phyloP scores from a whole-genome alignment of 2,888 invertebrate species.

The Yponomeuta plumbellus region DNA sequence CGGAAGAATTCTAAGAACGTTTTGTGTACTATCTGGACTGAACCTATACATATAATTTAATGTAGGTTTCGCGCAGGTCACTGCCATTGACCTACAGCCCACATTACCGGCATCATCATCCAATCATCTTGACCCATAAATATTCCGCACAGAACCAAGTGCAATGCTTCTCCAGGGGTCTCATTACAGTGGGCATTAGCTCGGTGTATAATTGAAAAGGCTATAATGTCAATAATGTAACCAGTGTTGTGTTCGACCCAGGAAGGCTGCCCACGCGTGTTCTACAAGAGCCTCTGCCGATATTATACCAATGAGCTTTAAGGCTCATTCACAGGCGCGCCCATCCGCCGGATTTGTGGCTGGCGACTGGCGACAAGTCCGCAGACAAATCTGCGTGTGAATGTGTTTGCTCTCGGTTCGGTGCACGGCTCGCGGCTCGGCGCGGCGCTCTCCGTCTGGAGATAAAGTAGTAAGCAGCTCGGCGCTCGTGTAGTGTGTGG shows the following conservation, averaged over 20 bases:
- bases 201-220: conserved; percentile 19
- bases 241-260: conserved; percentile 15
- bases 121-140: background rate
- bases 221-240: conserved; percentile 17
- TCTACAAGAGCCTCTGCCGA: conserved; percentile 13
- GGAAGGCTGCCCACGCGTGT: conserved; percentile 18
- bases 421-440: no score
- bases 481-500: no score
- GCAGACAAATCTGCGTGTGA: no score
- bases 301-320: background rate
- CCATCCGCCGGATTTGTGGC: no score
- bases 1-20: background rate
- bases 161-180: background rate
- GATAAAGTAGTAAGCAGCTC: no score
- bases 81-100: background rate
- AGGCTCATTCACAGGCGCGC: no score
- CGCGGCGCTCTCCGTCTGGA: no score
- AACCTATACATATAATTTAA: background rate
- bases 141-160: background rate
- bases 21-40: background rate
- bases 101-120: background rate
- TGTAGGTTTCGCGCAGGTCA: background rate
- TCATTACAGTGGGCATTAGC: conserved; percentile 20
- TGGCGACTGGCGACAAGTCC: no score
- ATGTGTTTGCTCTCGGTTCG: no score